Evolutionary conservation across 2,888 invertebrate species (phyloP), one percentile per base, ranked within the genome.

Genomic region (Psylliodes chrysocephalus): DNA sequence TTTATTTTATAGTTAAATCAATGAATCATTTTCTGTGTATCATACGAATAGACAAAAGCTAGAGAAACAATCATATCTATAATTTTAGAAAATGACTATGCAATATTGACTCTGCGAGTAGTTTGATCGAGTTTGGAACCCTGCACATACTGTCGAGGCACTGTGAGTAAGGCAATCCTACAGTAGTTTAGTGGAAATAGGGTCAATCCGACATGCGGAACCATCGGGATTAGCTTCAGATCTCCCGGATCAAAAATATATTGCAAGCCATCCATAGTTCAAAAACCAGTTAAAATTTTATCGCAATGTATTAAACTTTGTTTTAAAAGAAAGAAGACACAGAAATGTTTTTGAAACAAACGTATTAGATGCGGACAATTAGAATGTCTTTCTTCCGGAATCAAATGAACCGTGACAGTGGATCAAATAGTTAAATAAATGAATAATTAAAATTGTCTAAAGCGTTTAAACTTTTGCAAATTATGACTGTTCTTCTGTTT

Each of bases 151-250:
- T 82, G 81, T 82, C 81, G 80, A 91, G 91, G 91, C 91, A 91
- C 91, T 90, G 90, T 89, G 89, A 89, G 88, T 90, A 91, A 91
- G 91, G 91, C 91, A 90, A 85, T 82, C 79, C 90, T 91, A 91
- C 90, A 90, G 88, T 90, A 90, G 87, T 83, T 85, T 84, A 84
- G 87, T 87, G 86, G 86, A 86, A 83, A 82, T 80, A 81, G 81
- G 82, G 81, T 81, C 78, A 73, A 81, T 60, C 81, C 81, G 78
- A 51, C 62, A 64, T 54, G 61, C 67, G 65, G 62, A 60, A 51
- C 54, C 49, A 60, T 65, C 47, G 64, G 64, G 60, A 52, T 38
- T 25, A 51, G 49, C 33, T 56, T 59, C 52, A 61, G 47, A 38
- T 30, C 33, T 60, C 60, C 67, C 67, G 49, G 60, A 47, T 67